Percentiles rank a stretch among this genome's conserved stretches.
These are phyloP conservation scores for Pteropus rufus DNA, from an alignment of 2,797 vertebrate genomes.

Conservation along the genomic window DNA sequence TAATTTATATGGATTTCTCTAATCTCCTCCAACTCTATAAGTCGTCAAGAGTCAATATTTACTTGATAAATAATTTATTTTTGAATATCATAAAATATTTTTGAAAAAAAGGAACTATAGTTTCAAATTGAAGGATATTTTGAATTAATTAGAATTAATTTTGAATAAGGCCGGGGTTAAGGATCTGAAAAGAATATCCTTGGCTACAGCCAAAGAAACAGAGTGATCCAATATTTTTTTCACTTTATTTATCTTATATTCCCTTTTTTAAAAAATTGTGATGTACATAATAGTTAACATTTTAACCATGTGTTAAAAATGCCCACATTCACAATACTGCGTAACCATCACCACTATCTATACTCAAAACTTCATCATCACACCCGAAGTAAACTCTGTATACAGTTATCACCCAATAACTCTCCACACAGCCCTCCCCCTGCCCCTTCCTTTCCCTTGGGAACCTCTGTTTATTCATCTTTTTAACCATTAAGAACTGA, in stretches of 20 bases:
- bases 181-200: background rate
- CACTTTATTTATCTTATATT: background rate
- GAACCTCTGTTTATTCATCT: background rate
- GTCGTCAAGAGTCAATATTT: background rate
- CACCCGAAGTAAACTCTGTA: background rate
- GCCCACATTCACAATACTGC: background rate
- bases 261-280: background rate
- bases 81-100: background rate
- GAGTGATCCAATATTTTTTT: background rate
- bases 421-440: too few relatives aligned
- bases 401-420: too few relatives aligned
- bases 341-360: background rate
- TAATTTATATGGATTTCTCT: background rate
- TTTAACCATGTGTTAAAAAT: background rate
- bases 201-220: background rate
- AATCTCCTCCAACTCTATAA: background rate
- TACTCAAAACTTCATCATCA: background rate
- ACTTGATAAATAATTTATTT: background rate
- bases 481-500: background rate
- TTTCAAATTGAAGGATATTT: background rate
- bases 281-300: background rate
- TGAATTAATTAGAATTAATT: background rate
- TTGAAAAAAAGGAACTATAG: background rate
- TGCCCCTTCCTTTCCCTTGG: fast-evolving
- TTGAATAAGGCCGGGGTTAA: background rate